Evolutionary conservation across 2,113 vertebrate genomes (phyloP), one percentile per base, ranked within the genome.

Genomic region (Oncorhynchus clarkii): DNA sequence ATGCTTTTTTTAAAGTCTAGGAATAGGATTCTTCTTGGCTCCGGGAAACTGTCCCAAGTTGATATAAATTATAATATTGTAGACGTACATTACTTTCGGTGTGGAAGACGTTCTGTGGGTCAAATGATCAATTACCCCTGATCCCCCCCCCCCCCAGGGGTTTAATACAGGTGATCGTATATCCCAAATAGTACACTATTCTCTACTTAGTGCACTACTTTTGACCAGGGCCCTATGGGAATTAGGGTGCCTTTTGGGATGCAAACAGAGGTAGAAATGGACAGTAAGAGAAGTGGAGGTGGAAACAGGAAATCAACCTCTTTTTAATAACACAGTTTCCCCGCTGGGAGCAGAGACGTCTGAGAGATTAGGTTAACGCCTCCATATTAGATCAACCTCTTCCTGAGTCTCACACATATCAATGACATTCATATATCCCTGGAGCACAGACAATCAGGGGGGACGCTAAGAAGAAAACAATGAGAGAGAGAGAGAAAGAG

Each of bases 341-440:
- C 54, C 24, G 59, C 24, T 67, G 31, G 59, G 76, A 74, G 62
- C n/a, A 29, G 71, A 77, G n/a, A 48, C 59, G 64, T 83, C 74
- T 39, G 48, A 27, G 39, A 13, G 68, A 71, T 82, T 34, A 22
- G 7, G 45, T 85, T 82, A 71, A 73, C 39, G 18, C 49, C 72
- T 78, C 66, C 67, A 69, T 77, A 77, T 73, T 77, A 79, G 67
- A 82, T 70, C 70, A 81, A 79, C 70, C 68, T 34, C 75, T 73
- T 65, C 64, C 72, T 78, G 73, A 27, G 79, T 80, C 78, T 49
- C 68, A 20, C 13, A 70, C 34, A 64, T 60, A 76, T 71, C 65
- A 72, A n/a, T 67, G 77, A 81, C 81, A 78, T 75, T 74, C 67
- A 84, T 75, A 81, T 78, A 81, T 78, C 74, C 77, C 45, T 84